Percentiles rank a stretch among this genome's conserved stretches.
Conservation (phyloP, 2,888 invertebrate genomes). For the Caenorhabditis becei region DNA sequence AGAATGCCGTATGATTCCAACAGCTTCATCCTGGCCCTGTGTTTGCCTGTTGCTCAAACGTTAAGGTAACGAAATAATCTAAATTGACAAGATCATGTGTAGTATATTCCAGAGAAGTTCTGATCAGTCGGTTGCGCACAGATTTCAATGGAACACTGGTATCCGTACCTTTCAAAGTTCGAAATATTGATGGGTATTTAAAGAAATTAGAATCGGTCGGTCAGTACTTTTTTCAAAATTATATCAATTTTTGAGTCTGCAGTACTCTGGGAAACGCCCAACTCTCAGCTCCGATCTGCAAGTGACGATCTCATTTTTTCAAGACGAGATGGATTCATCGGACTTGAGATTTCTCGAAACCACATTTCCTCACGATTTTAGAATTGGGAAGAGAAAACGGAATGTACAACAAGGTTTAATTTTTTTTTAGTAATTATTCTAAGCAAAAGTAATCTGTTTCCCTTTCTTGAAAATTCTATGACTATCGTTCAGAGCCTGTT, state of each 20-base stretch:
- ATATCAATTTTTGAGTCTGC: neutral
- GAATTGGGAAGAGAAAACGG: constrained; percentile 36
- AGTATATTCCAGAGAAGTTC: constrained; percentile 51
- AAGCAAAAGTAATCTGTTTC: neutral
- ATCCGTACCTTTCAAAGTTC: constrained; percentile 71
- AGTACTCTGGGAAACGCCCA: constrained; percentile 77
- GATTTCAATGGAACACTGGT: constrained; percentile 74
- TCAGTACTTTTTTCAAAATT: neutral
- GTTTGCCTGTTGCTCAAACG: constrained; percentile 76
- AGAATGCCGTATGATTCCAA: constrained; percentile 75
- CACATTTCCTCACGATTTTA: constrained; percentile 73
- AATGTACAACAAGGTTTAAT: neutral
- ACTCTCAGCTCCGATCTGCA: constrained; percentile 77
- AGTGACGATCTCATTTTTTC: constrained; percentile 77
- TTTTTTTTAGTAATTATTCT: neutral
- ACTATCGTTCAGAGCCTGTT: constrained; percentile 31
- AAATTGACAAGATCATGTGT: constrained; percentile 11
- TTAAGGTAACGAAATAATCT: constrained; percentile 68
- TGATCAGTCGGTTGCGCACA: constrained; percentile 51
- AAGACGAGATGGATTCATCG: constrained; percentile 74
- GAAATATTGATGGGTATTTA: constrained; percentile 73
- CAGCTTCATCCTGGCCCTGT: constrained; percentile 78
- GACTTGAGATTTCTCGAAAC: constrained; percentile 72
- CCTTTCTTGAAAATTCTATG: neutral
- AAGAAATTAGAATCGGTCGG: constrained; percentile 50